These are phyloP conservation scores for Porphyrio hochstetteri DNA, from an alignment of 2,113 vertebrate genomes.

Conservation along the genomic window DNA sequence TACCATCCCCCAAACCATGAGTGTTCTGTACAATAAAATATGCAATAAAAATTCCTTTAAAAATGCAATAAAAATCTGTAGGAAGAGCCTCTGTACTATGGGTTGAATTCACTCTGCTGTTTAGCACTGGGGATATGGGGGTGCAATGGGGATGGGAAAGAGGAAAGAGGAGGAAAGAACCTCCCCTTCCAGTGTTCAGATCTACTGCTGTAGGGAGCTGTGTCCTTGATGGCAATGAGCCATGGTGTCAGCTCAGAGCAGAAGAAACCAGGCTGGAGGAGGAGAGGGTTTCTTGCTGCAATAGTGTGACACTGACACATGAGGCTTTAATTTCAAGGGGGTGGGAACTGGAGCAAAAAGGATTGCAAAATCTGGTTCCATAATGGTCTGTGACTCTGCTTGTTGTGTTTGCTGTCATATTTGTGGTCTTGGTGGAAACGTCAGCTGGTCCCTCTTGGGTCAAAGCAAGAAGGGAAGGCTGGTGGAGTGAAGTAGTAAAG, in stretches of 20 bases:
- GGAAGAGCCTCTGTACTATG: neutral
- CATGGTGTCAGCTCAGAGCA: neutral
- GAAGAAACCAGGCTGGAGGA: neutral
- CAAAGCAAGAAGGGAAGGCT: neutral
- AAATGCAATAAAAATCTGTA: neutral
- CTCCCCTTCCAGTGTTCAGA: neutral
- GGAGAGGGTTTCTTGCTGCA: neutral
- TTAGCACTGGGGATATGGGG: neutral
- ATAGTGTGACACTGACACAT: neutral
- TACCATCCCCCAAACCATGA: neutral
- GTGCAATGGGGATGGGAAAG: too few species aligned
- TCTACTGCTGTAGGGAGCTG: neutral
- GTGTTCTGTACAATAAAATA: neutral
- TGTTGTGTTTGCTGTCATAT: neutral
- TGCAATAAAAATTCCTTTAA: too few species aligned
- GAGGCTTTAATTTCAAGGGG: constrained; percentile 44
- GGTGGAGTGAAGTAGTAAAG: neutral
- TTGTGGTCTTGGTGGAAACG: constrained; percentile 3
- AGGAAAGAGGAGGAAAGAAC: neutral
- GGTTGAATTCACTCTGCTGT: neutral
- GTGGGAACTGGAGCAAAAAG: constrained; percentile 26
- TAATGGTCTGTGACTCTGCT: neutral
- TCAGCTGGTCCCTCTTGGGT: neutral
- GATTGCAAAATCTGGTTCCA: constrained; percentile 20
- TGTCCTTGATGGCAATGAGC: neutral